Evolutionary conservation across 2,888 invertebrate genomes (phyloP).

Genomic region (Tryphoninae sp.): DNA sequence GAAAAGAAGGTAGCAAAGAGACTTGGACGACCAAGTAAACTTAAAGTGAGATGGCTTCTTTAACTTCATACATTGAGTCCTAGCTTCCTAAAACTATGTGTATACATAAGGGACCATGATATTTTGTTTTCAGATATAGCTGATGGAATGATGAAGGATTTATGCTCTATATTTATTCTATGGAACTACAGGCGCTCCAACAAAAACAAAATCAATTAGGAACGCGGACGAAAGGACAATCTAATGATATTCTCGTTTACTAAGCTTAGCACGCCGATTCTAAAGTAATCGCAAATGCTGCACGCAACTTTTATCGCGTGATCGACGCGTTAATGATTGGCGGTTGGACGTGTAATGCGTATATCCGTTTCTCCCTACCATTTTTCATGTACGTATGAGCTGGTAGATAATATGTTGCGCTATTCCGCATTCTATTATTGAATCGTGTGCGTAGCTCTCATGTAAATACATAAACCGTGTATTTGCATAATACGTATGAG

Average conservation of each 20-base stretch:
- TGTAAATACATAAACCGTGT: background rate
- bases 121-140: background rate
- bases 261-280: background rate
- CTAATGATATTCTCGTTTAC: background rate
- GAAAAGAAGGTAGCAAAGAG: too few relatives aligned
- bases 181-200: background rate
- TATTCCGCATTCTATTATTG: background rate
- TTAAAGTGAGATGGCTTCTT: too few relatives aligned
- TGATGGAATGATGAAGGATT: background rate
- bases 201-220: constrained; percentile 12
- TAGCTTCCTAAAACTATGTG: too few relatives aligned
- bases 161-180: background rate
- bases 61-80: too few relatives aligned
- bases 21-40: too few relatives aligned
- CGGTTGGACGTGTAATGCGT: background rate
- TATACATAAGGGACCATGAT: too few relatives aligned
- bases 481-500: background rate
- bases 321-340: constrained; percentile 33
- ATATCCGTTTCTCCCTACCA: constrained; percentile 6
- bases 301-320: constrained; percentile 54
- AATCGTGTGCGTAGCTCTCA: background rate
- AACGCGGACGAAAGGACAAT: background rate
- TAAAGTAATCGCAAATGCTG: constrained; percentile 15
- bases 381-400: background rate
- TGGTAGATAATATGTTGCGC: constrained; percentile 1